Base-by-base conservation (phyloP, 2,888 invertebrate species). In the Oscheius onirici region DNA sequence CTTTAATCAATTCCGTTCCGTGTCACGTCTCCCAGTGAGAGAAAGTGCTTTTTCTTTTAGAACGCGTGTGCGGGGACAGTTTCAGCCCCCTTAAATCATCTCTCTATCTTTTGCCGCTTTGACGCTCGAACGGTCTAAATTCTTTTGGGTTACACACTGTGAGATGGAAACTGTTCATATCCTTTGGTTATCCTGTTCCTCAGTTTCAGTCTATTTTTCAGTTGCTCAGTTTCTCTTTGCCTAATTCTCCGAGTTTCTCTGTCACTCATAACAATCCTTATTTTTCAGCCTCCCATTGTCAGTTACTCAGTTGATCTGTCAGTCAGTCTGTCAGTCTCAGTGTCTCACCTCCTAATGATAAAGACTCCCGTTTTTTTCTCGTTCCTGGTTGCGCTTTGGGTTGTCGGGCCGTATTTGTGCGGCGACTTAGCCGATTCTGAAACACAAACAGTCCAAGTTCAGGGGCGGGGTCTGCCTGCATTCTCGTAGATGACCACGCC, bases 391-490 rank as follows among this genome's bases (percentile, higher is more conserved):
- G 63, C 63, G 63, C 49, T 22, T 49, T 20, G 49, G 26, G 63
- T 61, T 69, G 67, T 51, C 57, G 72, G 51, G 57, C 43, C 41
- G 34, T 66, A 51, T 68, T 68, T 68, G 68, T 68, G 15, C 46
- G 28, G 46, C 46, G 68, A 68, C 68, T 68, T 68, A 68, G 46
- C 44, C 66, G 66, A 49, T 66, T 66, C 60, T 69, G 60, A 54
- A 69, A 60, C 61, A 61, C 60, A 69, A 69, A 69, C 60, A 60
- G 34, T 20, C 44, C 60, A 49, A 34, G 61, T 69, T 54, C 43
- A 49, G 54, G 28, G 63, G 46, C 46, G 41, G 40, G 26, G 58
- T 22, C 49, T 22, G 28, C 10, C 74, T 44, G 40, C 60, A 28
- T 34, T 65, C 40, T 28, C 20, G 67, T 44, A 13, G 17, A 40